Base-by-base conservation (phyloP, 1,140 invertebrate genomes). In the Dendrolimus punctatus region DNA sequence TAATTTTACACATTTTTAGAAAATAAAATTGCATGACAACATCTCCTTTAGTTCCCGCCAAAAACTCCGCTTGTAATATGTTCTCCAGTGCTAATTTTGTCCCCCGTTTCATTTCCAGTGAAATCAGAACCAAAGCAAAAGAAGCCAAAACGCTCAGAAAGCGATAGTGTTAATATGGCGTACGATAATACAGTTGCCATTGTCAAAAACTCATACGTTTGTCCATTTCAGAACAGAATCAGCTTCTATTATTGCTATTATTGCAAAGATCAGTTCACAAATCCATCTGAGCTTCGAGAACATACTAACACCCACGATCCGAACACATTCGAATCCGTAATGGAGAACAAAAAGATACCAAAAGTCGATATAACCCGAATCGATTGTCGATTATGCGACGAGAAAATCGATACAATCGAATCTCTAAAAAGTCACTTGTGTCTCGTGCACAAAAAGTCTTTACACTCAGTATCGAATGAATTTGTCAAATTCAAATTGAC, bases 291-390 rank as follows among this genome's bases (percentile, higher is more conserved):
- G 54, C 39, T 85, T 0, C 60, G 79, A n/a, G 81, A 82, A 1
- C 81, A 85, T 49, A 85, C 79, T 0, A 48, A 78, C 0, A 48
- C 66, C 3, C 80, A 85, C 51, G 64, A 80, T 5, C 81, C 81
- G 0, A 68, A 64, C 6, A 49, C 67, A 6, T 85, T 83, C 58
- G 71, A 77, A 45, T 65, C 55, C 6, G 74, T 74, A 6, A 76
- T 75, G 51, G 78, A 81, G 45, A 71, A 76, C 42, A 81, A 72
- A 9, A 83, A 85, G 48, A 70, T 79, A 52, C 76, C 80, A 0
- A 82, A 83, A 75, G 74, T 85, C n/a, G 81, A 85, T 54, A 76
- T 83, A 6, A 80, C 78, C 0, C 65, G 76, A 62, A 74, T 85
- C 52, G 80, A 85, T 64, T 85, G 80, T 52, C 39, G 80, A 45